Percentiles rank a stretch among this genome's conserved stretches.
These are phyloP conservation scores for Toxotes jaculatrix DNA, from an alignment of 2,113 vertebrate genomes.

Conservation along the genomic window DNA sequence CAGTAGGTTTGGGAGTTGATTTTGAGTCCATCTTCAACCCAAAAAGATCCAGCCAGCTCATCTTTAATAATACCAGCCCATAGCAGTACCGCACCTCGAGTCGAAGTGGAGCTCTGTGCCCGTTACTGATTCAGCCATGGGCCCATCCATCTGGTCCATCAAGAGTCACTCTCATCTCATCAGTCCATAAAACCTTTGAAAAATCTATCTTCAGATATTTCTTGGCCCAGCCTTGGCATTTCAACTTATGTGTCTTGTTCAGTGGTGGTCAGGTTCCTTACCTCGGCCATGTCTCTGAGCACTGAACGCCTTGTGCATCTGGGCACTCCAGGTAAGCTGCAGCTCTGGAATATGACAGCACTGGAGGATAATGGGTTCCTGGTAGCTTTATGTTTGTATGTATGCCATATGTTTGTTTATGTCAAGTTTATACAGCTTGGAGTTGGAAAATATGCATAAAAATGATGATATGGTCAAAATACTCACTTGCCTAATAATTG, in stretches of 20 bases:
- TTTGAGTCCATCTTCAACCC: not conserved
- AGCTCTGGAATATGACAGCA: too few relatives aligned
- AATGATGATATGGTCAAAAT: not conserved
- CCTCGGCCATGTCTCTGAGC: too few relatives aligned
- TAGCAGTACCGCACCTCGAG: not conserved
- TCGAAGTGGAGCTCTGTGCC: not conserved
- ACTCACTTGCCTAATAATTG: not conserved
- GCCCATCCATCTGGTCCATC: too few relatives aligned
- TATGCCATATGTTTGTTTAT: not conserved
- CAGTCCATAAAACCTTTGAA: too few relatives aligned
- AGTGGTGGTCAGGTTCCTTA: too few relatives aligned
- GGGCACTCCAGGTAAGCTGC: too few relatives aligned
- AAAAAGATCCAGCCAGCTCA: not conserved
- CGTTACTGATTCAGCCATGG: too few relatives aligned
- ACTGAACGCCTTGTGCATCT: too few relatives aligned
- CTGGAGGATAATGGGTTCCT: not conserved
- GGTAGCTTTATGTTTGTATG: not conserved
- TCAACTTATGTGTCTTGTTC: too few relatives aligned
- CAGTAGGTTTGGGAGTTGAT: slow-evolving; percentile 4
- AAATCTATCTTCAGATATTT: too few relatives aligned
- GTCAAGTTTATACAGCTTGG: not conserved
- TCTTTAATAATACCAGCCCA: not conserved
- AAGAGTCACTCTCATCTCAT: not conserved
- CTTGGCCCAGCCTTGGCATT: too few relatives aligned
- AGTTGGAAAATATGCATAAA: not conserved